Percentiles rank a stretch among this genome's conserved stretches.
These are phyloP conservation scores for Heliconius hewitsoni DNA, from an alignment of 1,140 invertebrate genomes.

Conservation along the genomic window DNA sequence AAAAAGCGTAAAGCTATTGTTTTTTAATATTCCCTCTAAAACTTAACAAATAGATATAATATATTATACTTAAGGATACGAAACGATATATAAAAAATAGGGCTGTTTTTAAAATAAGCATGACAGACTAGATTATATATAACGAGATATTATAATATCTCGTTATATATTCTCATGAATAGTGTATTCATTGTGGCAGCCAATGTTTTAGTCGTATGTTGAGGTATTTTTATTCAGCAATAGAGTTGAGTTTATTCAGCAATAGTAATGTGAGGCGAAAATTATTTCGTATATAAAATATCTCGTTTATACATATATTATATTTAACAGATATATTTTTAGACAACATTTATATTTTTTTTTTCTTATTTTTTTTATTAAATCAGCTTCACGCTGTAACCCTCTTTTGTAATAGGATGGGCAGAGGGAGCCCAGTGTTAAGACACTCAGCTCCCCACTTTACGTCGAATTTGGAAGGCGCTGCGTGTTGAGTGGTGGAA, in stretches of 20 bases:
- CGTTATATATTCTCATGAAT: conserved; percentile 26
- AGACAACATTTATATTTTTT: too few species aligned
- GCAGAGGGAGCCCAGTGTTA: too few species aligned
- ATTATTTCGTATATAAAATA: neutral
- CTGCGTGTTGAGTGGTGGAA: too few species aligned
- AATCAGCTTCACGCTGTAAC: too few species aligned
- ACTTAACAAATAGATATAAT: neutral
- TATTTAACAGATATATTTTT: too few species aligned
- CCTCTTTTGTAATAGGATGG: too few species aligned
- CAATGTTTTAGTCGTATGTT: neutral
- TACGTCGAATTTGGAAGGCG: too few species aligned
- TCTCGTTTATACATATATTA: too few species aligned
- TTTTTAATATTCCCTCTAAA: neutral
- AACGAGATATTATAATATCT: neutral
- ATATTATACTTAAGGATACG: neutral
- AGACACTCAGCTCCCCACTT: too few species aligned
- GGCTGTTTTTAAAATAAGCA: neutral
- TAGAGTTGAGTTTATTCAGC: neutral
- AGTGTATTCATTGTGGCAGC: conserved; percentile 13
- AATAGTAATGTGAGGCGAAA: neutral
- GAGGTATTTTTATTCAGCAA: neutral
- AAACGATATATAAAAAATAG: neutral
- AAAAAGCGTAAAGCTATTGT: too few species aligned
- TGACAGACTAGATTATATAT: neutral
- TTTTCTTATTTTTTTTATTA: too few species aligned